Evolutionary conservation across 2,888 invertebrate species (phyloP).

Genomic region (Charanyca ferruginea): DNA sequence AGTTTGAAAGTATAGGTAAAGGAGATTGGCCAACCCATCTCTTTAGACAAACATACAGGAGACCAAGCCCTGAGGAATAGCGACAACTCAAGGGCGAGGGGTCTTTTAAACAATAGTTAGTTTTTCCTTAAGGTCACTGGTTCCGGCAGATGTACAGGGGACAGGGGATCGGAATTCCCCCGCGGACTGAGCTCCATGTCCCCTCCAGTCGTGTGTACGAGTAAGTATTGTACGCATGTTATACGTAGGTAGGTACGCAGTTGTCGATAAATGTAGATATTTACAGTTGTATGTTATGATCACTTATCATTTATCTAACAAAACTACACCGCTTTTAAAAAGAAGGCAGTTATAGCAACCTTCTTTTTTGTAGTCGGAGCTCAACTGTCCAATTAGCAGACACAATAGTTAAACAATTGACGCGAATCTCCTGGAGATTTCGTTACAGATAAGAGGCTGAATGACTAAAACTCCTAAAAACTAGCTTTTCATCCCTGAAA

Average conservation of each 20-base stretch:
- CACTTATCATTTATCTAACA: too few relatives aligned
- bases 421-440: too few relatives aligned
- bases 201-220: conserved; percentile 27
- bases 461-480: too few relatives aligned
- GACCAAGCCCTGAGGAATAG: conserved; percentile 49
- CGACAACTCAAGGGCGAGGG: conserved; percentile 39
- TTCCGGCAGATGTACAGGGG: conserved; percentile 60
- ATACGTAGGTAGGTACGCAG: not conserved
- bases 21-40: conserved; percentile 3
- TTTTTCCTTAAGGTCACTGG: conserved; percentile 60
- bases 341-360: too few relatives aligned
- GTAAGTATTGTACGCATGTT: conserved; percentile 4
- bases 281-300: too few relatives aligned
- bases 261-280: not conserved
- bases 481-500: too few relatives aligned
- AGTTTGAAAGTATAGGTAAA: not conserved
- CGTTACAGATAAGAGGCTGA: too few relatives aligned
- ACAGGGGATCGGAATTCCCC: conserved; percentile 48
- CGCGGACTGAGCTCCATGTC: conserved; percentile 30
- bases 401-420: too few relatives aligned
- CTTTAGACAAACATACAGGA: not conserved
- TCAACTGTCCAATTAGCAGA: too few relatives aligned
- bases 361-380: too few relatives aligned
- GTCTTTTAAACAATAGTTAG: conserved; percentile 58
- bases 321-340: too few relatives aligned